Percentiles rank a stretch among this genome's conserved stretches.
Evolutionary conservation across 1,140 invertebrate species (phyloP).

Genomic region (Lucilia sericata): DNA sequence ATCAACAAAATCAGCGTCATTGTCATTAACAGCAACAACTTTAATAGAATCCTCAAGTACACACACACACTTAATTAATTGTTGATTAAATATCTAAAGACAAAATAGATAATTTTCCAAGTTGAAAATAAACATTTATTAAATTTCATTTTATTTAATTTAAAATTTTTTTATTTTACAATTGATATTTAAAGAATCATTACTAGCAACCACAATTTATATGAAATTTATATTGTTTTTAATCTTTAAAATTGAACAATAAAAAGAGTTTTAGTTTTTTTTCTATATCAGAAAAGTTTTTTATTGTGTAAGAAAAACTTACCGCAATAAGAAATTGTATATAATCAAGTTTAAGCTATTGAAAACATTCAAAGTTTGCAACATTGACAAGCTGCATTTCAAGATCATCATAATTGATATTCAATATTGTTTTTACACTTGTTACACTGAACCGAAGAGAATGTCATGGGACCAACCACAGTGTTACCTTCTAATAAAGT

Average conservation of each 20-base stretch:
- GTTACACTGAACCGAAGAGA: too few relatives aligned
- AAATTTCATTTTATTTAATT: background rate
- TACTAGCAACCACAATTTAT: background rate
- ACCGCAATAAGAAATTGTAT: background rate
- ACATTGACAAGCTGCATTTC: too few relatives aligned
- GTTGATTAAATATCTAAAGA: conserved; percentile 24
- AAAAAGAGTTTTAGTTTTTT: background rate
- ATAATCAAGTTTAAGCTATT: background rate
- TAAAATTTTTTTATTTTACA: too few relatives aligned
- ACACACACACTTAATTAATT: conserved; percentile 6
- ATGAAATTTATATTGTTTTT: background rate
- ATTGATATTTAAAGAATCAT: too few relatives aligned
- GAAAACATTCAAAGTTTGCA: too few relatives aligned
- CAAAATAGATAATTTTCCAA: background rate
- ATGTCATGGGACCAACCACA: too few relatives aligned
- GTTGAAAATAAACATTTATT: background rate
- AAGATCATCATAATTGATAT: too few relatives aligned
- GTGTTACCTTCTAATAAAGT: too few relatives aligned
- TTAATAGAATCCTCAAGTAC: conserved; percentile 19
- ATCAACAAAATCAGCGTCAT: background rate
- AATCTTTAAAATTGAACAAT: too few relatives aligned
- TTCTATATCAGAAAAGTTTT: background rate
- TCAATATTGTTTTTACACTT: too few relatives aligned
- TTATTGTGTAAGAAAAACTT: background rate
- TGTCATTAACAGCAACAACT: background rate